Evolutionary conservation across 2,888 invertebrate genomes (phyloP), one percentile per base, ranked within the genome.

Genomic region (Platypus cylindrus): DNA sequence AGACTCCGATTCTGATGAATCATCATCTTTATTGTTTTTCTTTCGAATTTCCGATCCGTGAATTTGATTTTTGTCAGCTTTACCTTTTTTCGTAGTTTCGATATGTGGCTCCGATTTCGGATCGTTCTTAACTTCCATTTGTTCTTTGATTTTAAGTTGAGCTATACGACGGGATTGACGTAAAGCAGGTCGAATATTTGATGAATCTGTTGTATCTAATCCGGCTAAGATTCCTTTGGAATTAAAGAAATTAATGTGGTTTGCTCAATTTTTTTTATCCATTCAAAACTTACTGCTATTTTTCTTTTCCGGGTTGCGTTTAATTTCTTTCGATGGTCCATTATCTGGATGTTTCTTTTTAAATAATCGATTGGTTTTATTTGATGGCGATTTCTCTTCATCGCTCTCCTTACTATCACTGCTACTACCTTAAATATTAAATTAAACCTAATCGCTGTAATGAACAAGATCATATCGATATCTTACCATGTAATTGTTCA

Each of bases 131-230:
- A 50, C 9, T 40, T 87, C 83, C 0, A 83, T 83, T 55, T 87
- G 85, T 53, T 89, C 87, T 45, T 76, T 79, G 38, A 89, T 85
- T 58, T 87, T 84, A 51, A 85, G 69, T 58, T 86, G 86, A 0
- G 89, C 90, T 47, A 91, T 84, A 39, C 91, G 68, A 1, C 89
- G 67, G 2, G 86, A 86, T 52, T 84, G 82, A 5, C 90, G 64
- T 3, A 86, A 27, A 17, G 16, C 82, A 76, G 1, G 73, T 51
- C 29, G 63, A 66, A 2, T 36, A 17, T 17, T 65, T 63, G 0
- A 60, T 55, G 24, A 38, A 11, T 38, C 42, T 22, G 57, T 57
- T 18, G 62, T 60, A 43, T 67, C 67, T 36, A 70, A 50, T 16
- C 67, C 67, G 7, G 65, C 51, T n/a, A 68, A 51, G 48, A 65